Evolutionary conservation across 2,797 vertebrate genomes (phyloP).

Genomic region (Cyclura pinguis): DNA sequence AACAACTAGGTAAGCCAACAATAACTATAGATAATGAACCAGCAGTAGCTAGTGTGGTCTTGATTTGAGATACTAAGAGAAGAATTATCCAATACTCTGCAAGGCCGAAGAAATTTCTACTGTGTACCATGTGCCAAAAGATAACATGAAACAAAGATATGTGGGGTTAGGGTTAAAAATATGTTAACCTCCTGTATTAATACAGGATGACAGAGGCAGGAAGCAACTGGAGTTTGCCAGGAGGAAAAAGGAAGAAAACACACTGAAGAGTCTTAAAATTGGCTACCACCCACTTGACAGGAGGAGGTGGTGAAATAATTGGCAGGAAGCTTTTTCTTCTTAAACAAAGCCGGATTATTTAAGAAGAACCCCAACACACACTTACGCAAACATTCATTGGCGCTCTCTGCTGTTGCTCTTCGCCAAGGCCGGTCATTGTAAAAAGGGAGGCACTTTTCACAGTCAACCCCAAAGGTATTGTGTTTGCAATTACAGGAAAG

Average conservation of each 20-base stretch:
- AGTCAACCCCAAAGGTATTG: conserved; percentile 92
- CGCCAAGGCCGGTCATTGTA: conserved; percentile 96
- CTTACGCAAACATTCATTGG: conserved; percentile 93
- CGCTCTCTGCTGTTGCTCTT: conserved; percentile 87
- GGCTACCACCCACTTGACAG: conserved; percentile 1
- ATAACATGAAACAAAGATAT: conserved; percentile 23
- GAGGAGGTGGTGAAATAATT: conserved; percentile 20
- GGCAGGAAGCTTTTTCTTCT: neutral
- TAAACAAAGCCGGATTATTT: neutral
- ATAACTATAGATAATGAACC: conserved; percentile 25
- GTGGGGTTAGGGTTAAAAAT: neutral
- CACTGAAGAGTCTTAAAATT: conserved; percentile 26
- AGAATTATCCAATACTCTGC: conserved; percentile 15
- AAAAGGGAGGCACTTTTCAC: conserved; percentile 90
- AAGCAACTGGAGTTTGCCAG: neutral
- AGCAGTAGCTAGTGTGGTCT: conserved; percentile 15
- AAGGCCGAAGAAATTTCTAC: neutral
- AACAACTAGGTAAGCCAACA: conserved; percentile 26
- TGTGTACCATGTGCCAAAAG: neutral
- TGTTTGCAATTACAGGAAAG: conserved; percentile 94
- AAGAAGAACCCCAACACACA: conserved; percentile 53
- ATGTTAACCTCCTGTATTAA: conserved; percentile 4
- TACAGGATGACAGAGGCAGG: conserved; percentile 16
- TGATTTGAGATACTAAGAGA: neutral
- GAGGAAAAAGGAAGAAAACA: conserved; percentile 10